Evolutionary conservation across 2,113 vertebrate genomes (phyloP), one percentile per base, ranked within the genome.

Genomic region (Megalops atlanticus): DNA sequence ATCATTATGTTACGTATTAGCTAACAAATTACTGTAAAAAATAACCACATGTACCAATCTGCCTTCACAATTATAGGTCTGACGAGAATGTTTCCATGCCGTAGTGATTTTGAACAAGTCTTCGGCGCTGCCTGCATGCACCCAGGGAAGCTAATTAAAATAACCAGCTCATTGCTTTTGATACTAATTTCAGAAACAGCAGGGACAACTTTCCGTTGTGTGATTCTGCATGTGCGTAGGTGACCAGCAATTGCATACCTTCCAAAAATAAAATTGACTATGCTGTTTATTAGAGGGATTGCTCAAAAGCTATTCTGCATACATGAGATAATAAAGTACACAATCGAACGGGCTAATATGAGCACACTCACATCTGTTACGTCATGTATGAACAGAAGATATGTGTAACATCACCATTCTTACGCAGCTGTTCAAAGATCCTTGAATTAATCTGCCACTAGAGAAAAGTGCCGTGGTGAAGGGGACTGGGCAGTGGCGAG

Each of bases 191-290:
- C 69, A 71, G 69, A 71, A 12, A 71, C 69, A 35, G 36, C 69
- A 4, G 15, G 36, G 31, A 14, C 12, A 38, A 38, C 31, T 38
- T 36, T 38, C 69, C 69, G 36, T 71, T 71, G 69, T 71, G 69
- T 71, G 18, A 36, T 2, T 31, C 49, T 24, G 18, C 49, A 3
- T 14, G 36, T 71, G 35, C 3, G 31, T 71, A 38, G 69, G 69
- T 71, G 69, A 71, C 69, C 69, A 38, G 31, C 36, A 71, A 71
- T 71, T 36, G 69, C 69, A 38, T 38, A 18, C 69, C 36, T 38
- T 71, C 69, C 69, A 31, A 71, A 71, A 71, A 64, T 64, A 64
- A 64, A 64, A 64, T 31, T 64, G 58, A 64, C 58, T 24, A 31
- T 64, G 58, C n/a, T 31, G 27, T 64, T 64, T 64, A 64, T 64